phyloP scores from a whole-genome alignment of 2,797 vertebrate genomes.

The Peromyscus attwateri region DNA sequence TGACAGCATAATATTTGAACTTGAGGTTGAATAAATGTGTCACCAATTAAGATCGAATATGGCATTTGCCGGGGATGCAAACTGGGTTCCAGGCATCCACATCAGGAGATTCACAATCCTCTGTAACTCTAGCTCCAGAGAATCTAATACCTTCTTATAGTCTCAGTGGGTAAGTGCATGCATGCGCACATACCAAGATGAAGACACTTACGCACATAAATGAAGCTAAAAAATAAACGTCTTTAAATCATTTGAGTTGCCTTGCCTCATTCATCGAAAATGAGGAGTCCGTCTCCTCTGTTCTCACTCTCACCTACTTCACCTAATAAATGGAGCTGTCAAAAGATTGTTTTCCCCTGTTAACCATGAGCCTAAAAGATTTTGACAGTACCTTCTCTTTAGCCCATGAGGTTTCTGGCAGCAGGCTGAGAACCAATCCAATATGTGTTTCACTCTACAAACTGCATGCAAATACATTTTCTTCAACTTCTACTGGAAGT shows the following conservation, averaged over 20 bases:
- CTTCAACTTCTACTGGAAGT: not conserved
- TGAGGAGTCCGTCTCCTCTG: not conserved
- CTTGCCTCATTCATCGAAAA: not conserved
- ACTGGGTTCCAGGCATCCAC: not conserved
- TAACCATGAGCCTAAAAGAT: not conserved
- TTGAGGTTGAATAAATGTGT: not conserved
- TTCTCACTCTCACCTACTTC: not conserved
- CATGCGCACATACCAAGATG: not conserved
- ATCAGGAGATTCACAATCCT: not conserved
- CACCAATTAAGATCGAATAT: not conserved
- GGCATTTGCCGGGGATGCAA: not conserved
- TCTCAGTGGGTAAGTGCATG: not conserved
- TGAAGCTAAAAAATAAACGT: not conserved
- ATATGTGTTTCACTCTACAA: not conserved
- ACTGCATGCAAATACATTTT: not conserved
- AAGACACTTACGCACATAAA: not conserved
- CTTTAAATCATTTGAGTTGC: not conserved
- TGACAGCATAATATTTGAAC: not conserved
- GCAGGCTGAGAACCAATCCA: not conserved
- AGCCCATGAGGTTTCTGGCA: not conserved
- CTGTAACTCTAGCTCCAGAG: not conserved
- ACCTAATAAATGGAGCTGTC: not conserved
- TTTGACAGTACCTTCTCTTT: not conserved
- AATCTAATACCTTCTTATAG: not conserved
- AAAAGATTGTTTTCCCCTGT: slow-evolving; percentile 17